Base-by-base conservation (phyloP, 2,888 invertebrate genomes). In the Leucophenga maculata region DNA sequence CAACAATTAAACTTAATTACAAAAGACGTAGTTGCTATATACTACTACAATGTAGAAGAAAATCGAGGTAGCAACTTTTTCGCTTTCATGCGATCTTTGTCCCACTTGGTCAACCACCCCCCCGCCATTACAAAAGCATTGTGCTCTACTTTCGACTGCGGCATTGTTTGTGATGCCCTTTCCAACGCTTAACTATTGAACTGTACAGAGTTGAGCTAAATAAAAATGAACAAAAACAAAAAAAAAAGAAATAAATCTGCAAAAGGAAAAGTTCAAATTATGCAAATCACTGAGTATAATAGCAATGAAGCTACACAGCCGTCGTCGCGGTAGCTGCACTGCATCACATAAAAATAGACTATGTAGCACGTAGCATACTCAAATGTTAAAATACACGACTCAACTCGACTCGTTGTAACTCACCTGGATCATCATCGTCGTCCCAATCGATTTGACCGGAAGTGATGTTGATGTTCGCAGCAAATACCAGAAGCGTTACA, bases 381-480 rank as follows among this genome's bases (percentile, higher is more conserved):
- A 39, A 39, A 39, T 39, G 11, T 3, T 39, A 39, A 39, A 39
- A 39, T 39, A 39, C 39, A 6, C 8, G 39, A 39, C 39, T 39
- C 39, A 11, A 11, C 8, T 11, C 26, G 46, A 62, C 48, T 67
- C 44, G 62, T 46, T 46, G 57, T 76, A 71, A 85, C 86, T 86
- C 82, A 89, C 89, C 89, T 86, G 89, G 89, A 87, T 89, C 89
- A 80, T 89, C 89, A 75, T 89, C 89, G 74, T 89, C 89, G 73
- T 88, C 89, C 89, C 89, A 89, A 82, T 89, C 89, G 77, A 89
- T 89, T 86, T 89, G 89, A 74, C 87, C 89, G 76, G 85, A 86
- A 76, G 87, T 84, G 71, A 79, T 80, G 74, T 78, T 81, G 73
- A 87, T 80, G 75, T 84, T 79, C 69, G 85, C 82, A 71, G 85